These are phyloP conservation scores for Crossocerus cetratus DNA, from an alignment of 2,888 invertebrate genomes.

Conservation along the genomic window DNA sequence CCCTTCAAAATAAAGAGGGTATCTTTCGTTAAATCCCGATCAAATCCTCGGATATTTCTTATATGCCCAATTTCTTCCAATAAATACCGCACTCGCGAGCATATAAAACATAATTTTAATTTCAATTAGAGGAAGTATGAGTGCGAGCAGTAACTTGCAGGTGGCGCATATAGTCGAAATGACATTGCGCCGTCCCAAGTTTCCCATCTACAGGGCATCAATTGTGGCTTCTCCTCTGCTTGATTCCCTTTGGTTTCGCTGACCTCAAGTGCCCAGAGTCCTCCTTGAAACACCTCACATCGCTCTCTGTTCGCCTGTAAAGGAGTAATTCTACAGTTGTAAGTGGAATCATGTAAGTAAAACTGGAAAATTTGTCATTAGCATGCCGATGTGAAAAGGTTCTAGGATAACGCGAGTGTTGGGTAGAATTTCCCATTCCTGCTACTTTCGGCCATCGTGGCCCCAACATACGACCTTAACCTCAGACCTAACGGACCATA, in stretches of 20 bases:
- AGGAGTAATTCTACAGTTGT: constrained; percentile 70
- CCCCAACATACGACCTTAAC: constrained; percentile 66
- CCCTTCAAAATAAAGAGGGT: too few species aligned
- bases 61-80: too few species aligned
- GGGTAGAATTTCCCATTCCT: constrained; percentile 22
- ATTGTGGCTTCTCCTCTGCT: constrained; percentile 50
- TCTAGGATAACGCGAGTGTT: constrained; percentile 10
- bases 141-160: constrained; percentile 8
- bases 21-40: too few species aligned
- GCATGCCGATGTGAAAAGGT: not conserved
- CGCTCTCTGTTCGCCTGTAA: constrained; percentile 61
- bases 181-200: constrained; percentile 36
- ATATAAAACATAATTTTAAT: too few species aligned
- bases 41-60: too few species aligned
- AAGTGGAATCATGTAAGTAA: constrained; percentile 72
- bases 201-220: constrained; percentile 42
- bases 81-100: too few species aligned
- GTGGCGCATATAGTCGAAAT: constrained; percentile 32
- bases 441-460: constrained; percentile 68
- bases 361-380: constrained; percentile 4
- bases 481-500: constrained; percentile 53
- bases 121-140: too few species aligned
- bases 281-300: constrained; percentile 67
- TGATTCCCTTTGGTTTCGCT: constrained; percentile 65
- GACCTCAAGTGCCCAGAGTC: constrained; percentile 67